Conservation (phyloP, 2,888 invertebrate species). For the Omphaloscelis lunosa region DNA sequence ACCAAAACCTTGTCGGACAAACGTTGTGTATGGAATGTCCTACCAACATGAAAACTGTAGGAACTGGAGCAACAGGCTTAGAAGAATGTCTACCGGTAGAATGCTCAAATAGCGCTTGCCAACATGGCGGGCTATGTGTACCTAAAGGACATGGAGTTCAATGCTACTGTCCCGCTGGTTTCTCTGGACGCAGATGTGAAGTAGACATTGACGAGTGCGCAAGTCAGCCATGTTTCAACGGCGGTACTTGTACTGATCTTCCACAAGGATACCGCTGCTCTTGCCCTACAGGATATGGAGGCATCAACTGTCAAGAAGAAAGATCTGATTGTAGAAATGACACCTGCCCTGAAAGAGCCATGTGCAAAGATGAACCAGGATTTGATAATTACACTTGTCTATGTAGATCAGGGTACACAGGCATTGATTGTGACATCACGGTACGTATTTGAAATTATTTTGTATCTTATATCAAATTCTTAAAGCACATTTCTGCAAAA, state of each 20-base stretch:
- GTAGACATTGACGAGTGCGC: slow-evolving; percentile 98
- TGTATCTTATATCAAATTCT: not conserved
- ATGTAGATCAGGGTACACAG: slow-evolving; percentile 98
- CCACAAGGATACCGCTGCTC: slow-evolving; percentile 98
- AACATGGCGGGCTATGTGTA: slow-evolving; percentile 97
- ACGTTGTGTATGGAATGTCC: slow-evolving; percentile 97
- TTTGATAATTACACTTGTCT: slow-evolving; percentile 97
- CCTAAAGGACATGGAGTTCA: slow-evolving; percentile 97
- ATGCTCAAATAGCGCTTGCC: slow-evolving; percentile 96
- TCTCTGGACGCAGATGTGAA: slow-evolving; percentile 98
- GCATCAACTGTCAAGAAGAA: slow-evolving; percentile 98
- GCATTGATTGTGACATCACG: slow-evolving; percentile 97
- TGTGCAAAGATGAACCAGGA: slow-evolving; percentile 98
- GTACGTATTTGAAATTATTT: slow-evolving; percentile 83
- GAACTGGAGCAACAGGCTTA: slow-evolving; percentile 94
- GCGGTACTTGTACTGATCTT: slow-evolving; percentile 97
- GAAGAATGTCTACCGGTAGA: slow-evolving; percentile 97
- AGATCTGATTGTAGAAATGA: slow-evolving; percentile 96
- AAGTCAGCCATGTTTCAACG: slow-evolving; percentile 98
- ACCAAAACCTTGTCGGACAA: slow-evolving; percentile 96
- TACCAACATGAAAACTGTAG: slow-evolving; percentile 96
- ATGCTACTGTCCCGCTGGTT: slow-evolving; percentile 98
- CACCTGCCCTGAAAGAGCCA: slow-evolving; percentile 98
- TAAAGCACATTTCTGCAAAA: not conserved
- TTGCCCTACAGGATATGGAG: slow-evolving; percentile 96